A percentile compares a stretch with the other conserved stretches of the same genome.
Evolutionary conservation across 2,113 vertebrate species (phyloP).

Genomic region (Cariama cristata): DNA sequence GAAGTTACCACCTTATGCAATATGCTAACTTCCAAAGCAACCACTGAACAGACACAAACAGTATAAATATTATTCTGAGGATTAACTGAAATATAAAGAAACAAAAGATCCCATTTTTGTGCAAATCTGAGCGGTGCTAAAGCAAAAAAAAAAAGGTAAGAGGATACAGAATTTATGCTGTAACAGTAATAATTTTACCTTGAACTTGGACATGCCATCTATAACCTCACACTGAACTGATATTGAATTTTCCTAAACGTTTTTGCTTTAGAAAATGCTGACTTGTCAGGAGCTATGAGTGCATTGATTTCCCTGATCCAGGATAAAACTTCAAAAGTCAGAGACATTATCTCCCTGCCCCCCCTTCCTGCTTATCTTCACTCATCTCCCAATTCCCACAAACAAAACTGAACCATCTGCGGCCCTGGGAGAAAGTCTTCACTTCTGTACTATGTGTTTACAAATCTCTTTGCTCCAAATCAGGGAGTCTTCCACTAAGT

Average conservation of each 20-base stretch:
- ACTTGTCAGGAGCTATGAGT: neutral
- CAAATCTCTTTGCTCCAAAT: neutral
- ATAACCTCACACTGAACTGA: neutral
- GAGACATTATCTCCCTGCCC: neutral
- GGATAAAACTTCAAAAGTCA: neutral
- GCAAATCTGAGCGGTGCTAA: neutral
- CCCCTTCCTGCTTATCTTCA: neutral
- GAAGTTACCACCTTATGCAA: neutral
- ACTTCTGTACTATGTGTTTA: rapidly evolving
- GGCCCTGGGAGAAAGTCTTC: neutral
- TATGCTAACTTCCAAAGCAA: neutral
- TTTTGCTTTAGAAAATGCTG: conserved; percentile 1
- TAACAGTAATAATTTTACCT: neutral
- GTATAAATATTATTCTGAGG: neutral
- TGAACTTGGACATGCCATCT: neutral
- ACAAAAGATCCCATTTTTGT: neutral
- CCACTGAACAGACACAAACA: neutral
- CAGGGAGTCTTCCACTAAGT: neutral
- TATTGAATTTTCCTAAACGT: neutral
- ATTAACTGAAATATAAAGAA: neutral
- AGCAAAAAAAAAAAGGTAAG: neutral
- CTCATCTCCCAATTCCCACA: neutral
- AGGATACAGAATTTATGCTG: neutral
- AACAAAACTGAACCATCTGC: neutral
- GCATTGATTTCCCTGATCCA: neutral